Conservation (phyloP, 1,140 invertebrate species). For the Pseudomyrmex sp. region DNA sequence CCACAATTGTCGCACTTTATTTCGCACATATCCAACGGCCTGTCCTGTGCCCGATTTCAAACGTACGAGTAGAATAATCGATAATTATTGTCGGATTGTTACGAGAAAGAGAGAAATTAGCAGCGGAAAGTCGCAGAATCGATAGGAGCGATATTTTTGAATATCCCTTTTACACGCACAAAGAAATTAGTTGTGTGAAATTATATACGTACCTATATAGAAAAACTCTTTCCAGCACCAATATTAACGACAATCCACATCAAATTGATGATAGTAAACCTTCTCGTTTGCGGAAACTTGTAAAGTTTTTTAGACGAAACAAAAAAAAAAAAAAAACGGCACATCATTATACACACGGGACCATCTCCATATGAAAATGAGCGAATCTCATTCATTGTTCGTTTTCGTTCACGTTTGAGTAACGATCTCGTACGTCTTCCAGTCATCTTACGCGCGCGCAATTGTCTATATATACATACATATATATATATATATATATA, state of each 20-base stretch:
- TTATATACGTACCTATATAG: neutral
- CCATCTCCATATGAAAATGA: conserved; percentile 61
- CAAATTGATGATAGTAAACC: neutral
- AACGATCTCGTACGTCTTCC: conserved; percentile 77
- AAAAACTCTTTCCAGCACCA: conserved; percentile 20
- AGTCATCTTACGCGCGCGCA: conserved; percentile 61
- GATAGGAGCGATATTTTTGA: conserved; percentile 38
- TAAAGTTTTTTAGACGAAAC: conserved; percentile 10
- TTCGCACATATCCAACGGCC: neutral
- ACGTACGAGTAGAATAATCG: neutral
- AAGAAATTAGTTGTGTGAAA: conserved; percentile 26
- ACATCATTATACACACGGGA: conserved; percentile 64
- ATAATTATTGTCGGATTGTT: neutral
- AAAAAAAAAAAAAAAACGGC: conserved; percentile 22
- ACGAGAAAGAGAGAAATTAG: neutral
- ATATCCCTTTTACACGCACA: conserved; percentile 21
- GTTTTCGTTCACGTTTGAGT: conserved; percentile 64
- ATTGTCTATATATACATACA: conserved; percentile 52
- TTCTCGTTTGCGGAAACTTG: neutral
- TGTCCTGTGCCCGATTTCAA: neutral
- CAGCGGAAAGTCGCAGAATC: neutral
- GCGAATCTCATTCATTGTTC: conserved; percentile 54
- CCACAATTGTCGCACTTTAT: neutral
- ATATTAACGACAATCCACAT: conserved; percentile 50
- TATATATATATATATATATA: no score